Evolutionary conservation across 2,113 vertebrate genomes (phyloP).

Genomic region (Etheostoma cragini): DNA sequence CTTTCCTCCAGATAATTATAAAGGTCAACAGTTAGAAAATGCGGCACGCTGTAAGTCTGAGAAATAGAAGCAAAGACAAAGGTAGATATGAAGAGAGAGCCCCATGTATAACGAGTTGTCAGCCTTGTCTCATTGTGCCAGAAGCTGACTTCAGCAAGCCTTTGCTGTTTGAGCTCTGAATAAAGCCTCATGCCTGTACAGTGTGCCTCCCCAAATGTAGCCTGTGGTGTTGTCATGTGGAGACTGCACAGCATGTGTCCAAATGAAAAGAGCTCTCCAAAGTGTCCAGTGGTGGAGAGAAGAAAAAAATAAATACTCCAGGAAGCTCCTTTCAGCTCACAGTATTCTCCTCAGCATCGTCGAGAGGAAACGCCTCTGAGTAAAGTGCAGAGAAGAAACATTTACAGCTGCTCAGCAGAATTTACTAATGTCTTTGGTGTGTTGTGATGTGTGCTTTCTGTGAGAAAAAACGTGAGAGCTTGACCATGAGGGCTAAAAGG

Average conservation of each 20-base stretch:
- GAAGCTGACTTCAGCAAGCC: constrained; percentile 62
- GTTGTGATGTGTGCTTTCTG: constrained; percentile 5
- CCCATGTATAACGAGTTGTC: constrained; percentile 46
- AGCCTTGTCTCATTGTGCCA: constrained; percentile 53
- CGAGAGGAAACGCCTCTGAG: constrained; percentile 23
- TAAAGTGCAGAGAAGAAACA: constrained; percentile 23
- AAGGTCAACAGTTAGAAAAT: neutral
- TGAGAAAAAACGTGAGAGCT: constrained; percentile 2
- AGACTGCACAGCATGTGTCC: constrained; percentile 49
- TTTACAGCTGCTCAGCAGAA: constrained; percentile 28
- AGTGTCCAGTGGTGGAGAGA: constrained; percentile 39
- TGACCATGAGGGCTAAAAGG: constrained; percentile 7
- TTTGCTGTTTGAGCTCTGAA: constrained; percentile 49
- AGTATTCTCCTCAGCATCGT: constrained; percentile 11
- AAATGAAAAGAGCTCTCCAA: constrained; percentile 57
- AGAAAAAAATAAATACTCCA: constrained; percentile 1
- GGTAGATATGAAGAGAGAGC: constrained; percentile 27
- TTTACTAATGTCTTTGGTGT: neutral
- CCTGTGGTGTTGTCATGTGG: constrained; percentile 50
- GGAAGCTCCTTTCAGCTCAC: constrained; percentile 16
- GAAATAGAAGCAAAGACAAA: constrained; percentile 28
- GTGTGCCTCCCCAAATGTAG: constrained; percentile 44
- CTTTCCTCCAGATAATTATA: neutral
- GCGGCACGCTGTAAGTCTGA: neutral
- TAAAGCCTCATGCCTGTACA: constrained; percentile 38